Base-by-base conservation (phyloP, 2,888 invertebrate genomes). In the Strigamia crassipes region DNA sequence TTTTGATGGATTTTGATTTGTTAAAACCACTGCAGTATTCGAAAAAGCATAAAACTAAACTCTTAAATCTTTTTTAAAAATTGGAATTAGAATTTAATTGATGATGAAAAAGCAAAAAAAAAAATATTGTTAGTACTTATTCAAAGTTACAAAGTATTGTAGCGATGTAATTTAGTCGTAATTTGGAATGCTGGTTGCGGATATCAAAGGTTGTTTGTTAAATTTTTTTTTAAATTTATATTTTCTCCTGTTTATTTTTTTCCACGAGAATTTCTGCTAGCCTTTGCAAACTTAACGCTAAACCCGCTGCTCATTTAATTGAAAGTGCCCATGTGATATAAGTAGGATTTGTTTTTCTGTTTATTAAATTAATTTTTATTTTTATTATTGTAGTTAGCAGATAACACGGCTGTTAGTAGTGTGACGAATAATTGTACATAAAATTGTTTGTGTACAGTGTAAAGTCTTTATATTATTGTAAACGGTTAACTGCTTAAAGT, bases 381-480 rank as follows among this genome's bases (percentile, higher is more conserved):
- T 2, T 27, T 27, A 27, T 27, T 27, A 23, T 66, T 23, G 61
- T 66, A 66, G 61, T 66, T 66, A 23, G 61, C 61, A 21, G 61
- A 21, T 66, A n/a, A 21, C 18, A 66, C 61, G 61, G 61, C 61
- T 66, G 61, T 66, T 66, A 23, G 23, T 21, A 21, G 12, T 21
- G 21, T 66, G 18, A n/a, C 8, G 13, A 18, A 66, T 9, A 61
- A 61, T 66, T 66, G 61, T 66, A 66, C 61, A 66, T 66, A 66
- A 66, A 66, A 66, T 21, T 66, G 61, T 66, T 66, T 66, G 61
- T 66, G 61, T 66, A 66, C 61, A 66, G 61, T 66, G 61, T 66
- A 66, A 66, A 66, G 61, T 66, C 61, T 66, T 66, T 66, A 66
- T 66, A 66, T 46, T 46, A 46, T n/a, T 66, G 61, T 66, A 66